These are phyloP conservation scores for Caranx ignobilis DNA, from an alignment of 2,113 vertebrate genomes.

Conservation along the genomic window DNA sequence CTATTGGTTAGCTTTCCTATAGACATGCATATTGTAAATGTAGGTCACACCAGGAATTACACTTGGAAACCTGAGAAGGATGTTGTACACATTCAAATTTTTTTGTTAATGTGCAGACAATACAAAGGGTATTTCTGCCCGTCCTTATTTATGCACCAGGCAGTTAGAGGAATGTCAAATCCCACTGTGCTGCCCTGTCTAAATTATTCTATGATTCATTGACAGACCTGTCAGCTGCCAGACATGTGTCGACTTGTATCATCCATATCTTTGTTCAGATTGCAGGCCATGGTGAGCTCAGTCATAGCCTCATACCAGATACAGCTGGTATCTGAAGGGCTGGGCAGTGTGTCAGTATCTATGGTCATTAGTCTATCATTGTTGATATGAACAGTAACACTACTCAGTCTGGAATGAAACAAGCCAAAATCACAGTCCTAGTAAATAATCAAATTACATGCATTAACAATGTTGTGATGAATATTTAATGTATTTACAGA, in stretches of 20 bases:
- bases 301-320: background rate
- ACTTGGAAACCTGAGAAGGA: slow-evolving; percentile 51
- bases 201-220: slow-evolving; percentile 21
- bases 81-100: slow-evolving; percentile 15
- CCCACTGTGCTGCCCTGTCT: background rate
- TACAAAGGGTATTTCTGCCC: slow-evolving; percentile 10
- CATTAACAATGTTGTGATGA: background rate
- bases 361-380: background rate
- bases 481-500: background rate
- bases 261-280: background rate
- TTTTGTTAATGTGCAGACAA: slow-evolving; percentile 15
- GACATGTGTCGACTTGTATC: slow-evolving; percentile 13
- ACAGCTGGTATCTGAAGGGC: background rate
- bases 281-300: background rate
- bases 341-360: background rate
- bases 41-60: slow-evolving; percentile 68
- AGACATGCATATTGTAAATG: slow-evolving; percentile 58
- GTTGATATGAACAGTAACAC: background rate
- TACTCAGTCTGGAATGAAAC: background rate
- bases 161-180: slow-evolving; percentile 18
- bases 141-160: slow-evolving; percentile 1
- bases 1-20: slow-evolving; percentile 27
- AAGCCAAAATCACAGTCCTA: background rate
- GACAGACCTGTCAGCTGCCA: slow-evolving; percentile 29
- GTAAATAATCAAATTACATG: background rate